Percentiles rank a stretch among this genome's conserved stretches.
phyloP scores from a whole-genome alignment of 2,888 invertebrate species.

The Synergus japonicus region DNA sequence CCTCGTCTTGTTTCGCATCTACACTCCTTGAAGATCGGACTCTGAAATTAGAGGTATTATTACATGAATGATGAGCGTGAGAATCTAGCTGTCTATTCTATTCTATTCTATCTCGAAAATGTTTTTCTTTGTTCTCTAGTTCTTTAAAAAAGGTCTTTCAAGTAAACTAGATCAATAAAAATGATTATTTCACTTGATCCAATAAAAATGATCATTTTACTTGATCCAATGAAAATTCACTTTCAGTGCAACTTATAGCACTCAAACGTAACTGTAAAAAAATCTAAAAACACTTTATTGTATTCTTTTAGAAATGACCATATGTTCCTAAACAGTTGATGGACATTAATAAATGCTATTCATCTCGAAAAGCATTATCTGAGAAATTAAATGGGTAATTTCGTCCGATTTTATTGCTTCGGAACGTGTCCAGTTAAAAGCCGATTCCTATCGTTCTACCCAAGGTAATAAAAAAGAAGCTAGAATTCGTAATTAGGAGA shows the following conservation, averaged over 20 bases:
- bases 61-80: not conserved
- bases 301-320: not conserved
- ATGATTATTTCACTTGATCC: too few species aligned
- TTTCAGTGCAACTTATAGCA: too few species aligned
- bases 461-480: not conserved
- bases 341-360: not conserved
- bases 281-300: not conserved
- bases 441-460: not conserved
- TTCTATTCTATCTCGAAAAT: not conserved
- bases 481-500: not conserved
- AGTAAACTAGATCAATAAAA: too few species aligned
- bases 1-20: slow-evolving; percentile 61
- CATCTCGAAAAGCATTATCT: not conserved
- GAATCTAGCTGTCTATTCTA: not conserved
- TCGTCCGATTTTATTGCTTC: not conserved
- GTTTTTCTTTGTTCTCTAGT: not conserved
- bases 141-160: too few species aligned
- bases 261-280: not conserved
- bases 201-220: too few species aligned
- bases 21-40: slow-evolving; percentile 43
- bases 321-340: not conserved
- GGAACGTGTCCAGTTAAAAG: not conserved
- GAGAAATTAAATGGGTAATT: not conserved
- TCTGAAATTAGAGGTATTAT: slow-evolving; percentile 11
- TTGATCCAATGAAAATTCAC: too few species aligned